Evolutionary conservation across 1,140 invertebrate species (phyloP).

Genomic region (Sesamia nonagrioides): DNA sequence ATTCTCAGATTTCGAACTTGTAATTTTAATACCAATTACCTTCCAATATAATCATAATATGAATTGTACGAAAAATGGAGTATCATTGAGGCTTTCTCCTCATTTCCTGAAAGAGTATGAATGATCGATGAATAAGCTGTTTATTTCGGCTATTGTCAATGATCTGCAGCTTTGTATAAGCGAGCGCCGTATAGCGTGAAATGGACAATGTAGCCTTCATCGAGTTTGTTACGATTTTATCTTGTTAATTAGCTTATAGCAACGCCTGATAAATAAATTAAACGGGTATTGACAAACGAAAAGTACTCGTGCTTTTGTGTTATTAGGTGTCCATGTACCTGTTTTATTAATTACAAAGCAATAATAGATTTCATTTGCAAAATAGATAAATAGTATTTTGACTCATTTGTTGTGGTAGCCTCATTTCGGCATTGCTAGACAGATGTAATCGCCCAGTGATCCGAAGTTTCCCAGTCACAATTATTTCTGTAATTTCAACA

Average conservation of each 20-base stretch:
- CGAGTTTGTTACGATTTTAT: constrained; percentile 17
- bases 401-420: neutral
- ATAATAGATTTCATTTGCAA: no score
- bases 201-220: neutral
- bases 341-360: no score
- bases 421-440: neutral
- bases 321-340: no score
- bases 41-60: constrained; percentile 22
- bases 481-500: constrained; percentile 10
- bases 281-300: neutral
- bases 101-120: constrained; percentile 27
- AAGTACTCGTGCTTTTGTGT: neutral
- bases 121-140: constrained; percentile 37
- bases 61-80: constrained; percentile 20
- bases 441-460: constrained; percentile 2
- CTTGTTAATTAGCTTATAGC: constrained; percentile 36
- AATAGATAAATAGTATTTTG: neutral
- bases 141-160: constrained; percentile 34
- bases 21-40: constrained; percentile 36
- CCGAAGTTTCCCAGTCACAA: constrained; percentile 7
- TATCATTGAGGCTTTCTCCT: constrained; percentile 37
- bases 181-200: neutral
- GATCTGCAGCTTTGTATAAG: neutral
- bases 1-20: constrained; percentile 19
- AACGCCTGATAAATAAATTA: neutral